Base-by-base conservation (phyloP, 2,888 invertebrate species). In the Cryptus armator region DNA sequence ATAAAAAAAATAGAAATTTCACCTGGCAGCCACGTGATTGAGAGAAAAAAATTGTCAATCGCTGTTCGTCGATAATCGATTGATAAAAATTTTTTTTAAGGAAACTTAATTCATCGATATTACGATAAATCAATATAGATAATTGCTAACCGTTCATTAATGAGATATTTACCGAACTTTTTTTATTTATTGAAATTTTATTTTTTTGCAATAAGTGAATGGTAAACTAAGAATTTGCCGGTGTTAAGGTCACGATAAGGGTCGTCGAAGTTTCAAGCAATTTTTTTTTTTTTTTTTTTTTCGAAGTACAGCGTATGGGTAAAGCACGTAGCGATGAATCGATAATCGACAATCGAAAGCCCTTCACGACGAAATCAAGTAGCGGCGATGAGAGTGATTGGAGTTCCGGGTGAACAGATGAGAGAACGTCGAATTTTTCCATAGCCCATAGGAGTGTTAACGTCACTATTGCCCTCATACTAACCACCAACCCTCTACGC, bases 321-420 rank as follows among this genome's bases (percentile, higher is more conserved):
- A 56, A 24, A 56, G 56, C 3, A 12, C n/a, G 53, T 19, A n/a
- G 32, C 16, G 19, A 68, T 9, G 67, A 59, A 53, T 43, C 53
- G 56, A 67, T 77, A 56, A 77, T 74, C 76, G 67, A 67, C n/a
- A 53, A 78, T 48, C 62, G 71, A 78, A 72, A 59, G 67, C 43
- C 72, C 53, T 37, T 71, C 37, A 44, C 72, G 67, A 53, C 12
- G 72, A 72, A 83, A 78, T 78, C 29, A 68, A 72, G 56, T 77
- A 29, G 56, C 48, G 12, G 29, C 44, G 43, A 62, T 32, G 56
- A 43, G 43, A 72, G 56, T 16, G 37, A 59, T 43, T 37, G n/a
- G 24, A 44, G 43, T 19, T 44, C 43, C 43, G 19, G 43, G 44
- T 19, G 51, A 16, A 48, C 48, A 16, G 14, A 32, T 32, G 44